phyloP scores from a whole-genome alignment of 2,888 invertebrate genomes.

The Dyspetes luteomarginatus region DNA sequence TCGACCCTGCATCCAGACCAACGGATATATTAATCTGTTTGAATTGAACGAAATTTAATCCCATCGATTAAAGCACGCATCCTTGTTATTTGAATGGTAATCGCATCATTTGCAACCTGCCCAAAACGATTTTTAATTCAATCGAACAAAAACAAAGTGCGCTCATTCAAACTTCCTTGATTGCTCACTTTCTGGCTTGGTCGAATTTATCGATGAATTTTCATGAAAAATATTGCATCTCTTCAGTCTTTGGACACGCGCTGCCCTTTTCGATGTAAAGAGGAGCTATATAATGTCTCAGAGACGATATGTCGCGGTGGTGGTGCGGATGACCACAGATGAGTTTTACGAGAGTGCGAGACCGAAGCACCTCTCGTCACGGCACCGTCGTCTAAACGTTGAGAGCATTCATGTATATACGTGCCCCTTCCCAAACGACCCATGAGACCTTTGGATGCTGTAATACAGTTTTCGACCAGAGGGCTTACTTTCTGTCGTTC shows the following conservation, averaged over 20 bases:
- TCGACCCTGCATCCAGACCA: not conserved
- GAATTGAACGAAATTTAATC: not conserved
- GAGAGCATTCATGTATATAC: constrained; percentile 70
- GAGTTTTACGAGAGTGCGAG: constrained; percentile 77
- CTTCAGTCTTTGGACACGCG: not conserved
- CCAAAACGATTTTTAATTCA: too few relatives aligned
- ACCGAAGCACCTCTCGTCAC: constrained; percentile 73
- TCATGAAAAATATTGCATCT: not conserved
- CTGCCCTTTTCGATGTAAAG: not conserved
- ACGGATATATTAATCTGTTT: too few relatives aligned
- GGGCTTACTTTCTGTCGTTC: constrained; percentile 27
- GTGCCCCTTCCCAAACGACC: constrained; percentile 46
- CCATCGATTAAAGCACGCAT: too few relatives aligned
- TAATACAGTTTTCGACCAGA: constrained; percentile 44
- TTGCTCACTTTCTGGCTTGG: not conserved
- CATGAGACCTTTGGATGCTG: constrained; percentile 39
- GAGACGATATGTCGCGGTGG: constrained; percentile 25
- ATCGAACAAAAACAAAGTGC: too few relatives aligned
- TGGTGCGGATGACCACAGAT: constrained; percentile 76
- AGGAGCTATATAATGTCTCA: constrained; percentile 18
- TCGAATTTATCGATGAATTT: constrained; percentile 18
- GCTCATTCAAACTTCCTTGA: too few relatives aligned
- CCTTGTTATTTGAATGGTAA: too few relatives aligned
- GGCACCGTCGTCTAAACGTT: constrained; percentile 73
- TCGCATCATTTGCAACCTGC: too few relatives aligned